phyloP scores from a whole-genome alignment of 2,113 vertebrate genomes.

The Agapornis roseicollis region DNA sequence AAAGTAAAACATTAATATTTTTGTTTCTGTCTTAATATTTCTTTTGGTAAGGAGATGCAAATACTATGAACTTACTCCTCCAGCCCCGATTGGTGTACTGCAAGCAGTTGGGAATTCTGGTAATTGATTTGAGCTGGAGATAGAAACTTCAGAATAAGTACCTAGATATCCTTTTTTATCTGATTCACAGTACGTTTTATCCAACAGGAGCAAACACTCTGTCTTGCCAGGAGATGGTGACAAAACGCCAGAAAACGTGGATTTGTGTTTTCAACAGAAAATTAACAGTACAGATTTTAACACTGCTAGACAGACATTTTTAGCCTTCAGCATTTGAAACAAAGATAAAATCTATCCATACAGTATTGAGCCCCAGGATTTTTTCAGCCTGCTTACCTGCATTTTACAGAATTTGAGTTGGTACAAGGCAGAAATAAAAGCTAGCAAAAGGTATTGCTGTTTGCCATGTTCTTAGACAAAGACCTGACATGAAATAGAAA shows the following conservation, averaged over 20 bases:
- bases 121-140: neutral
- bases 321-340: neutral
- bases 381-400: neutral
- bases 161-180: fast-evolving
- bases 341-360: neutral
- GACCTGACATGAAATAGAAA: neutral
- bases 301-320: fast-evolving
- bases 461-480: neutral
- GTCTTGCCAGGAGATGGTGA: slow-evolving; percentile 26
- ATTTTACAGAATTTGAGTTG: neutral
- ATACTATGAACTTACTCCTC: neutral
- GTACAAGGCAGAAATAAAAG: neutral
- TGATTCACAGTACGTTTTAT: fast-evolving
- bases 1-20: neutral
- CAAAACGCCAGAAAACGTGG: neutral
- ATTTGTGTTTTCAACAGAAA: neutral
- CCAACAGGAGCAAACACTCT: neutral
- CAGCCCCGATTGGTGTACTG: fast-evolving
- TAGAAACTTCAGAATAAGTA: neutral
- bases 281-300: neutral
- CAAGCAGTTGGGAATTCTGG: neutral
- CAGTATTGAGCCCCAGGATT: fast-evolving
- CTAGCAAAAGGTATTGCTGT: neutral
- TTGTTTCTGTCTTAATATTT: neutral
- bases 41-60: neutral